Evolutionary conservation across 1,140 invertebrate species (phyloP).

Genomic region (Watersipora subatra): DNA sequence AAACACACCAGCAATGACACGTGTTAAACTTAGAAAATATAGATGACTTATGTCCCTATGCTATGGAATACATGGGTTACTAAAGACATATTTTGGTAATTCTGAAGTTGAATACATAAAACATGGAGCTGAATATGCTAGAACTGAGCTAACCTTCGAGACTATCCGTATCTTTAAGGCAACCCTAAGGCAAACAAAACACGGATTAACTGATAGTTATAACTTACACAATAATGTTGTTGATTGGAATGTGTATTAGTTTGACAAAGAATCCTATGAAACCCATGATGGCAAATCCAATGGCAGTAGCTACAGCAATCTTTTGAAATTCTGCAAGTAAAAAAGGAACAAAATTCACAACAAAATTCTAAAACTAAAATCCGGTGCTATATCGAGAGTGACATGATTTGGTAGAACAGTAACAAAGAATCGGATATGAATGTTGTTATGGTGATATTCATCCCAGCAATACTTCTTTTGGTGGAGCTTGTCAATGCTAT

Average conservation of each 20-base stretch:
- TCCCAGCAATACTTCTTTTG: background rate
- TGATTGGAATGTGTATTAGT: constrained; percentile 98
- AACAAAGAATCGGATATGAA: background rate
- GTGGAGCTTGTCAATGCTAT: too few species aligned
- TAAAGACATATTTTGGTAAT: too few species aligned
- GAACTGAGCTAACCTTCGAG: background rate
- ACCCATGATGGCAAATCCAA: constrained; percentile 99
- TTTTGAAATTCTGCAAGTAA: constrained; percentile 89
- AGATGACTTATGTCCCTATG: too few species aligned
- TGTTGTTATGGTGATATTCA: background rate
- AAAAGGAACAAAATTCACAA: constrained; percentile 8
- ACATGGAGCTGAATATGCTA: background rate
- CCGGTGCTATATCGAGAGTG: background rate
- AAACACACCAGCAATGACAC: too few species aligned
- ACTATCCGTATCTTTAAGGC: background rate
- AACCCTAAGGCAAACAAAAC: background rate
- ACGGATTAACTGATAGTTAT: background rate
- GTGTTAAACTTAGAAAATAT: too few species aligned
- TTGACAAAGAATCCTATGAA: constrained; percentile 99
- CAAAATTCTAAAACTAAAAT: background rate
- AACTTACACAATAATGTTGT: constrained; percentile 87
- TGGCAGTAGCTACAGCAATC: constrained; percentile 97
- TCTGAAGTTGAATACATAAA: too few species aligned
- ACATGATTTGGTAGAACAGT: background rate
- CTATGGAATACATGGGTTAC: too few species aligned